Evolutionary conservation across 2,797 vertebrate species (phyloP).

Genomic region (Falco concolor): DNA sequence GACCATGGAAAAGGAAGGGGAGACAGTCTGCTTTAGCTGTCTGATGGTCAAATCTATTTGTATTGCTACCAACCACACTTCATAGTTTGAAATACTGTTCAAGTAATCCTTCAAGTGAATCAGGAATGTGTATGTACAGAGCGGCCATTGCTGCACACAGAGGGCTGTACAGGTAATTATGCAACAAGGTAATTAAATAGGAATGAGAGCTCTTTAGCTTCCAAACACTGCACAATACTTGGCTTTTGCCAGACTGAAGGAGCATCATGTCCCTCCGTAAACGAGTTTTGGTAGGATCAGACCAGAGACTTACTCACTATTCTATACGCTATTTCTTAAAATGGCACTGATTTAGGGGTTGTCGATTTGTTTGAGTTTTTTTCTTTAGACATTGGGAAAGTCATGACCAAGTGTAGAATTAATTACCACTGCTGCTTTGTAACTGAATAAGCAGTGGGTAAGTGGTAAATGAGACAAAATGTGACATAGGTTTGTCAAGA

Average conservation of each 20-base stretch:
- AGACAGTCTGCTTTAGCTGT: neutral
- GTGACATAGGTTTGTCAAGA: neutral
- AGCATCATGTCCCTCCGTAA: neutral
- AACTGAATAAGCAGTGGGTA: neutral
- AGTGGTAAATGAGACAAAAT: neutral
- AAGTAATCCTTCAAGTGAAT: neutral
- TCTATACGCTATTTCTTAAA: neutral
- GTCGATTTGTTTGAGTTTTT: neutral
- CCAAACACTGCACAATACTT: neutral
- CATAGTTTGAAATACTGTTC: neutral
- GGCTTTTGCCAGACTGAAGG: neutral
- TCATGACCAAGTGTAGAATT: neutral
- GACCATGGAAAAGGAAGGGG: neutral
- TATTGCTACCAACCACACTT: neutral
- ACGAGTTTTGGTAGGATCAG: neutral
- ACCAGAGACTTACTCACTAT: neutral
- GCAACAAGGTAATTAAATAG: conserved; percentile 3
- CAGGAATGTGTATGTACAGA: neutral
- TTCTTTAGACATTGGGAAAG: neutral
- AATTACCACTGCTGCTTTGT: neutral
- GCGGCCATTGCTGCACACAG: neutral
- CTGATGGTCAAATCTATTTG: neutral
- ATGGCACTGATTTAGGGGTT: neutral
- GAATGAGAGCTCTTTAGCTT: conserved; percentile 38
- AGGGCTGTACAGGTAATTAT: conserved; percentile 13